phyloP scores from a whole-genome alignment of 2,113 vertebrate genomes.

The Butastur rufipennis region DNA sequence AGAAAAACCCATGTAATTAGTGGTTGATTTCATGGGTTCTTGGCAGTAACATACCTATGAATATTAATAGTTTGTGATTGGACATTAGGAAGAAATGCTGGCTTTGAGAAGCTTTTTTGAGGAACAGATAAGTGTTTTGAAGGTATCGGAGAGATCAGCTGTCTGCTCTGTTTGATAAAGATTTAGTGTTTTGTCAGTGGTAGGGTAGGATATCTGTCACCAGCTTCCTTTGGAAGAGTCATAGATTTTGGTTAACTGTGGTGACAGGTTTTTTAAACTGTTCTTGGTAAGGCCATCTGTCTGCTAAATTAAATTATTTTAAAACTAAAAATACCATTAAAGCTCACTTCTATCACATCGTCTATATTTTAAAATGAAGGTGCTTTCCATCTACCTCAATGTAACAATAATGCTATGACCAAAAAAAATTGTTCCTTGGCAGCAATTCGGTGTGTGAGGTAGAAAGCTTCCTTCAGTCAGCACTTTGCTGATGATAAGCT shows the following conservation, averaged over 20 bases:
- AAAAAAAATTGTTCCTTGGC: not conserved
- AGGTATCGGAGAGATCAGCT: not conserved
- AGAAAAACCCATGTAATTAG: not conserved
- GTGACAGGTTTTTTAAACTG: not conserved
- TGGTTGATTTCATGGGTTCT: not conserved
- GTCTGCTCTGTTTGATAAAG: not conserved
- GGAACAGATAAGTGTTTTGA: not conserved
- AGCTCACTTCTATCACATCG: not conserved
- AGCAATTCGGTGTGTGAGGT: not conserved
- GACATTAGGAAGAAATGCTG: not conserved
- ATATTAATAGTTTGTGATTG: not conserved
- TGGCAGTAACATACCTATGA: not conserved
- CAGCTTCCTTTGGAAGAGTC: not conserved
- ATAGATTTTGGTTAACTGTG: not conserved
- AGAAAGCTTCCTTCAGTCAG: not conserved
- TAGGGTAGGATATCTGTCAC: not conserved
- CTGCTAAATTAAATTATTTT: not conserved
- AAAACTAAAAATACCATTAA: not conserved
- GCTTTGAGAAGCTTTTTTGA: not conserved
- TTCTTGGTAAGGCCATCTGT: not conserved
- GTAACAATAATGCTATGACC: not conserved
- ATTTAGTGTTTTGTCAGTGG: not conserved
- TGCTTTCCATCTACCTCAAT: not conserved
- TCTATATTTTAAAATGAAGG: not conserved
- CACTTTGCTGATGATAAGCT: not conserved